Percentiles rank a stretch among this genome's conserved stretches.
Evolutionary conservation across 2,888 invertebrate species (phyloP).

Genomic region (Drosophila antonietae): DNA sequence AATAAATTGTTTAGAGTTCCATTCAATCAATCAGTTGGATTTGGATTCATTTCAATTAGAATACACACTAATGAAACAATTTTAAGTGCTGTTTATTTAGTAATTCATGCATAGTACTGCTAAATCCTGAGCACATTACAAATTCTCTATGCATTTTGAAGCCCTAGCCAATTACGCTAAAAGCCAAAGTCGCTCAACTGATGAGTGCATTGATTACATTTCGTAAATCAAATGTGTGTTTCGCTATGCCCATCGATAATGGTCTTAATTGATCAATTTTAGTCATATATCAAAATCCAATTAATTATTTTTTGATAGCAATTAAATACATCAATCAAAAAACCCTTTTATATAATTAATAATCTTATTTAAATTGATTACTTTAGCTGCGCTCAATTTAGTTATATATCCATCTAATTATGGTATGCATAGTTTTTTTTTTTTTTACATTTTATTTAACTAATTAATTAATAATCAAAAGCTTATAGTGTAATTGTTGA

Average conservation of each 20-base stretch:
- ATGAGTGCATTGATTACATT: neutral
- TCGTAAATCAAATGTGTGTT: neutral
- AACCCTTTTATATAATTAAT: neutral
- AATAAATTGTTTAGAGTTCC: neutral
- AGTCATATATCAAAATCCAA: neutral
- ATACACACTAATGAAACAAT: neutral
- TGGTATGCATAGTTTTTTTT: neutral
- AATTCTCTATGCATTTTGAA: neutral
- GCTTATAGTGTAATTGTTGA: neutral
- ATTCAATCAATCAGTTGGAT: neutral
- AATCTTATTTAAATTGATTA: constrained; percentile 3
- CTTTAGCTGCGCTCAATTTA: neutral
- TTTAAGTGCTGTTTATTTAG: neutral
- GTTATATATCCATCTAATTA: neutral
- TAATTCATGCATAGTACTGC: neutral
- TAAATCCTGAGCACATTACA: neutral
- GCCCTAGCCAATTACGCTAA: neutral
- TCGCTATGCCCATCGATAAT: neutral
- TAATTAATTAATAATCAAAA: constrained; percentile 2
- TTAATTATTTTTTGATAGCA: neutral
- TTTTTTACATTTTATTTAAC: neutral
- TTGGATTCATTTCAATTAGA: too few species aligned
- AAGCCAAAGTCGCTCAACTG: neutral
- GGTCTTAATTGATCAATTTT: neutral
- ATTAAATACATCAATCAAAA: neutral